A percentile compares a stretch with the other conserved stretches of the same genome.
Evolutionary conservation across 2,888 invertebrate species (phyloP).

Genomic region (Eupithecia subfuscata): DNA sequence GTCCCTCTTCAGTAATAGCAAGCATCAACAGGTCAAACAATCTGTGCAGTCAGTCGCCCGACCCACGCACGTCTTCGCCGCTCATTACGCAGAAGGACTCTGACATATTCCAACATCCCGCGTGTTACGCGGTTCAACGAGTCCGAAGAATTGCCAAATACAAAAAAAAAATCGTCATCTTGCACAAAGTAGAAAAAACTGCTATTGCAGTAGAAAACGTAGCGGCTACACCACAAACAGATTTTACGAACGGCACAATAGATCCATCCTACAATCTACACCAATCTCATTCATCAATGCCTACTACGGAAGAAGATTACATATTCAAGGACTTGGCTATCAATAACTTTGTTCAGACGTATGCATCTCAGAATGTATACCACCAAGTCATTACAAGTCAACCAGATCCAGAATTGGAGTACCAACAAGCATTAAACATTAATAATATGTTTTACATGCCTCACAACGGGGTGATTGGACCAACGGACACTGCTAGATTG

Average conservation of each 20-base stretch:
- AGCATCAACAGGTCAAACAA: constrained; percentile 80
- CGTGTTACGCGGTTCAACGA: constrained; percentile 40
- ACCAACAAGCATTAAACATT: constrained; percentile 50
- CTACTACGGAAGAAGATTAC: constrained; percentile 60
- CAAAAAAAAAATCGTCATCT: constrained; percentile 68
- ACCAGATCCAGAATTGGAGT: constrained; percentile 46
- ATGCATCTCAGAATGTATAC: constrained; percentile 51
- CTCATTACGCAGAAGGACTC: constrained; percentile 49
- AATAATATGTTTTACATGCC: constrained; percentile 50
- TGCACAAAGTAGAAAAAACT: constrained; percentile 54
- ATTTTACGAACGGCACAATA: constrained; percentile 48
- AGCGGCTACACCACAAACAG: constrained; percentile 36
- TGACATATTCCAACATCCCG: constrained; percentile 57
- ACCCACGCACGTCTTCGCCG: constrained; percentile 49
- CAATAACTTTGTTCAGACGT: constrained; percentile 55
- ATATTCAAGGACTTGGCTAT: constrained; percentile 67
- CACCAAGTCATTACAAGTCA: constrained; percentile 41
- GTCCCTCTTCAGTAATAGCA: constrained; percentile 77
- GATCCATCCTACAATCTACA: constrained; percentile 49
- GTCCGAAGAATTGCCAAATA: constrained; percentile 53
- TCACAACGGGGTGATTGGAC: constrained; percentile 48
- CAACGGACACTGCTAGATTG: constrained; percentile 19
- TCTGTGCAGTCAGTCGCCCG: constrained; percentile 68
- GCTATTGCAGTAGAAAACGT: constrained; percentile 37
- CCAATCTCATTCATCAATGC: constrained; percentile 35